Evolutionary conservation across 2,888 invertebrate genomes (phyloP), one percentile per base, ranked within the genome.

Genomic region (Aquatica leii): DNA sequence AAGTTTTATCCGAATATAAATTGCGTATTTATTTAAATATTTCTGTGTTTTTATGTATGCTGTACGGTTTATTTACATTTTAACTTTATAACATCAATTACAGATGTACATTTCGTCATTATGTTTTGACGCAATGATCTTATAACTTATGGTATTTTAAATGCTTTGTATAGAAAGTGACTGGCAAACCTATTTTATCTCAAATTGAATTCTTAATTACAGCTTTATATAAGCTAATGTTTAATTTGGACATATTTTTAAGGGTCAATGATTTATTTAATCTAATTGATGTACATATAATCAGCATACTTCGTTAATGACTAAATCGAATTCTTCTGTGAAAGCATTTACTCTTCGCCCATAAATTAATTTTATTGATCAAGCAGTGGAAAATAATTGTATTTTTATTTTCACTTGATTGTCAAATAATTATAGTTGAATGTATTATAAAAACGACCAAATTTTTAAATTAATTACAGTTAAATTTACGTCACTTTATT

Each of bases 171-270:
- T 24, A 24, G 24, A 24, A 24, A 24, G 24, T 24, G 6, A 6
- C 24, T 2, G 24, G 56, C 34, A 48, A 55, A 31, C 46, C 41
- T 46, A 55, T 55, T 55, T 46, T 35, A 46, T 35, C 35, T 35
- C 35, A 56, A 31, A 48, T 56, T 15, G 56, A 48, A 56, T 56
- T 48, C 48, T 56, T 48, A 56, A 56, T 56, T 56, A 56, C 35
- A 49, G 49, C 37, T 56, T 56, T 37, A 37, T 48, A 56, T 56
- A 56, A 56, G 48, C 48, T 48, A 55, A 24, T 55, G 54, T 41
- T 20, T 55, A 55, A 55, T 43, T 55, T 55, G n/a, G n/a, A 55
- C 46, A 46, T 31, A 17, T 46, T 43, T 43, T 43, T 55, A 43
- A 55, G 15, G 55, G 24, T 46, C 55, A 55, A 55, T 34, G 55